These are phyloP conservation scores for Bradypodion pumilum DNA, from an alignment of 2,797 vertebrate genomes.

Conservation along the genomic window DNA sequence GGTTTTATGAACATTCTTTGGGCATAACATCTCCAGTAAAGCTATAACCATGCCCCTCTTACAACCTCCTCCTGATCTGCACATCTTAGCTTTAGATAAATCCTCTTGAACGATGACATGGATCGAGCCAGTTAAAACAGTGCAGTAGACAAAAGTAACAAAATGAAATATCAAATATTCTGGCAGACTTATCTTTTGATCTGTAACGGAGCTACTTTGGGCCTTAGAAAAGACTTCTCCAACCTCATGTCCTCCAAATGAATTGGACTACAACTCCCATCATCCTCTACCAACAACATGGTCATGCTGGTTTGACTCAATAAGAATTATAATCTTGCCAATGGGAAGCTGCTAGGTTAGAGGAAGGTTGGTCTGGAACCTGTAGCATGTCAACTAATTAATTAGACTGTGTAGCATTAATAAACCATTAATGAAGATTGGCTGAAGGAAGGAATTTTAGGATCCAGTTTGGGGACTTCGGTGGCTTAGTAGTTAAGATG, in stretches of 20 bases:
- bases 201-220: not conserved
- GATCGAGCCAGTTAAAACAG: constrained; percentile 41
- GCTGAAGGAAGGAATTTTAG: not conserved
- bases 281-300: not conserved
- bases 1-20: constrained; percentile 70
- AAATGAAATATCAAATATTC: constrained; percentile 51
- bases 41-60: constrained; percentile 40
- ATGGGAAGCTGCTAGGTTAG: not conserved
- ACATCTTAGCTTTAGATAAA: constrained; percentile 5
- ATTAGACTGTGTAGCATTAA: too few species aligned
- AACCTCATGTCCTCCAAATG: not conserved
- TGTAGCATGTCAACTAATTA: not conserved
- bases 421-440: not conserved
- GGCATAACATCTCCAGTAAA: constrained; percentile 51
- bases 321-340: not conserved
- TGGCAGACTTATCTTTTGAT: constrained; percentile 43
- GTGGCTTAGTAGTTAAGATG: too few species aligned
- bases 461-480: too few species aligned
- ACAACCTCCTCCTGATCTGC: constrained; percentile 5
- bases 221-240: not conserved
- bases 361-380: not conserved
- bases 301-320: not conserved
- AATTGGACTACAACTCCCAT: not conserved
- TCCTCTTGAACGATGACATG: constrained; percentile 28
- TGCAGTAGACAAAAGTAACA: constrained; percentile 15